Conservation (phyloP, 2,888 invertebrate genomes). For the Machimus rusticus region DNA sequence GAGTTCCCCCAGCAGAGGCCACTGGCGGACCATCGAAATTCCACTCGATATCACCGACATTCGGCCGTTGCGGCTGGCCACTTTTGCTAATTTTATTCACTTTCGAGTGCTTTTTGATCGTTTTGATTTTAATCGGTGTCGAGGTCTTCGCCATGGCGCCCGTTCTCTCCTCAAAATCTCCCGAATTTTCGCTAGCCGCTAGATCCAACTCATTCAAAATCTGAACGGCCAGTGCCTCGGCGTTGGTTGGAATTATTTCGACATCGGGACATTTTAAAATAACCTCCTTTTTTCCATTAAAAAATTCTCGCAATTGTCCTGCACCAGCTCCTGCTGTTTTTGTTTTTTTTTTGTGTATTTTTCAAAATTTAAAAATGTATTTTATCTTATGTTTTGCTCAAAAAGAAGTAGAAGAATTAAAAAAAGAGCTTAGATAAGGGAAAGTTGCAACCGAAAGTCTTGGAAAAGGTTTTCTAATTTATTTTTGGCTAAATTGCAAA, state of each 20-base stretch:
- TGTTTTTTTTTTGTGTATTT: neutral
- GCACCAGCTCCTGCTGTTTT: neutral
- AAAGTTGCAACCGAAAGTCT: neutral
- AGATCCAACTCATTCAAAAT: neutral
- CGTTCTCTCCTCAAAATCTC: neutral
- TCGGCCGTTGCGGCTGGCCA: constrained; percentile 44
- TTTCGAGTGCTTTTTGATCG: constrained; percentile 65
- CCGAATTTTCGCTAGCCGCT: neutral
- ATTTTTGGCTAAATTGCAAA: too few relatives aligned
- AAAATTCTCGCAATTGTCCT: neutral
- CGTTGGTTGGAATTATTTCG: constrained; percentile 36
- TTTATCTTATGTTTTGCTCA: neutral
- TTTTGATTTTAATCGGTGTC: constrained; percentile 63
- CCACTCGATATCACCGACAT: constrained; percentile 61
- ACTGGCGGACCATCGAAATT: constrained; percentile 48
- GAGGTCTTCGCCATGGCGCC: constrained; percentile 49
- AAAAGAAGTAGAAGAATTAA: neutral
- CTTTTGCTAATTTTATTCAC: constrained; percentile 48
- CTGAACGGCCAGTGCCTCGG: neutral
- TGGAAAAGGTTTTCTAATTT: too few relatives aligned
- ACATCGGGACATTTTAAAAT: constrained; percentile 9
- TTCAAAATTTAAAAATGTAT: neutral
- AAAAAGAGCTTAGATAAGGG: neutral
- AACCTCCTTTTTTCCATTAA: neutral
- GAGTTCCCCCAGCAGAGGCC: neutral